Evolutionary conservation across 2,888 invertebrate species (phyloP).

Genomic region (Leucania comma): DNA sequence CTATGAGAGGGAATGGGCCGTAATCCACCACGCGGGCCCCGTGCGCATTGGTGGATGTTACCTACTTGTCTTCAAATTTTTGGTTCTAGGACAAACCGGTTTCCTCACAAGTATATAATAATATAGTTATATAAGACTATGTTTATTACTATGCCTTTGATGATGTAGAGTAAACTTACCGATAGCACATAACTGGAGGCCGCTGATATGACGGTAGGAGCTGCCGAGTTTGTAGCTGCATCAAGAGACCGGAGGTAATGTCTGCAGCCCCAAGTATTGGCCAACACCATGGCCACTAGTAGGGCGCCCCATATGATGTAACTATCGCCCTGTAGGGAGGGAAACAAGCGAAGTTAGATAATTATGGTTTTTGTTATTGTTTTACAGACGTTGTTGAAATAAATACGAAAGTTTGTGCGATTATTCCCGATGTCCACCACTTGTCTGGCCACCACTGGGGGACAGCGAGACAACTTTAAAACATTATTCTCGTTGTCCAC

Average conservation of each 20-base stretch:
- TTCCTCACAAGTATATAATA: too few relatives aligned
- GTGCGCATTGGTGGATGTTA: too few relatives aligned
- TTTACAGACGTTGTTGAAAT: not conserved
- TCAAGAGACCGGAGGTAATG: constrained; percentile 92
- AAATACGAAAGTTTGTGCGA: too few relatives aligned
- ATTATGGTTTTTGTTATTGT: not conserved
- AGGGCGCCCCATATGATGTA: constrained; percentile 79
- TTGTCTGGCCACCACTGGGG: too few relatives aligned
- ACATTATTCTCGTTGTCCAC: too few relatives aligned
- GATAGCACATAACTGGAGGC: constrained; percentile 92
- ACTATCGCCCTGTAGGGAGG: constrained; percentile 77
- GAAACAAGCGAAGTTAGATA: not conserved
- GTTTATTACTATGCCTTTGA: not conserved
- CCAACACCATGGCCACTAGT: constrained; percentile 89
- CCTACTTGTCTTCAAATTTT: too few relatives aligned
- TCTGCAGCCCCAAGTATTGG: constrained; percentile 91
- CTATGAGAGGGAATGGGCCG: too few relatives aligned
- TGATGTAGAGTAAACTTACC: constrained; percentile 82
- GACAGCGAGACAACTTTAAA: too few relatives aligned
- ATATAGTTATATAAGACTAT: too few relatives aligned
- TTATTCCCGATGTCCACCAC: too few relatives aligned
- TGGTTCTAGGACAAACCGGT: too few relatives aligned
- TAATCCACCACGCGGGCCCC: too few relatives aligned
- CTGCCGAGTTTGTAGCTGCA: constrained; percentile 90
- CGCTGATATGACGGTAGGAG: constrained; percentile 92